Conservation (phyloP, 2,888 invertebrate genomes). For the Ectemnius lituratus region DNA sequence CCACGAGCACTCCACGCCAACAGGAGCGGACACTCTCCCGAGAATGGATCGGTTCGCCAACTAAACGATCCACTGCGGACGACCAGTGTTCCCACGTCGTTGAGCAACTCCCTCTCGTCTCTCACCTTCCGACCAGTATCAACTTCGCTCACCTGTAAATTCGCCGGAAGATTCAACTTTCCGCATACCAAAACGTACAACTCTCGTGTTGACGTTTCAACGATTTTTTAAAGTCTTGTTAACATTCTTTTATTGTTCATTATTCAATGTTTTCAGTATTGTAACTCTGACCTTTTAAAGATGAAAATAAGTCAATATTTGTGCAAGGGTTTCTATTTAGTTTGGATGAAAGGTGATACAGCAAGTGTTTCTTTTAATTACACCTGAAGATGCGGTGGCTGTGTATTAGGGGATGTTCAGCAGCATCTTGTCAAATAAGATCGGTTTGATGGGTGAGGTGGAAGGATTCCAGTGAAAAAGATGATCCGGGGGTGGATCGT, state of each 20-base stretch:
- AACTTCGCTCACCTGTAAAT: conserved; percentile 36
- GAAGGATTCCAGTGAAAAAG: conserved; percentile 52
- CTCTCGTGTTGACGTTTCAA: too few relatives aligned
- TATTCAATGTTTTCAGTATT: too few relatives aligned
- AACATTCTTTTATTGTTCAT: conserved; percentile 6
- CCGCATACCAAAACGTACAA: conserved; percentile 33
- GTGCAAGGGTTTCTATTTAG: too few relatives aligned
- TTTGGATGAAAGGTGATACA: too few relatives aligned
- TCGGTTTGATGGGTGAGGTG: conserved; percentile 25
- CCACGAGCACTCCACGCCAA: conserved; percentile 16
- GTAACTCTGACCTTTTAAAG: too few relatives aligned
- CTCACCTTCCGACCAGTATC: conserved; percentile 35
- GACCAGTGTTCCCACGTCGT: conserved; percentile 62
- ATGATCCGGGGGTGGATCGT: conserved; percentile 49
- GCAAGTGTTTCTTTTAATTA: too few relatives aligned
- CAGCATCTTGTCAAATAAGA: conserved; percentile 31
- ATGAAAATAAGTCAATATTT: too few relatives aligned
- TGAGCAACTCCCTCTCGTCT: conserved; percentile 47
- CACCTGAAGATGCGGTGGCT: too few relatives aligned
- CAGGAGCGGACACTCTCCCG: background rate
- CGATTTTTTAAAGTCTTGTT: too few relatives aligned
- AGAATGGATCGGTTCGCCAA: conserved; percentile 4
- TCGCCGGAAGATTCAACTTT: conserved; percentile 34
- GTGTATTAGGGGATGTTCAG: too few relatives aligned
- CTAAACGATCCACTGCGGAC: conserved; percentile 37